phyloP scores from a whole-genome alignment of 2,888 invertebrate genomes.

The Cheilosia urbana region DNA sequence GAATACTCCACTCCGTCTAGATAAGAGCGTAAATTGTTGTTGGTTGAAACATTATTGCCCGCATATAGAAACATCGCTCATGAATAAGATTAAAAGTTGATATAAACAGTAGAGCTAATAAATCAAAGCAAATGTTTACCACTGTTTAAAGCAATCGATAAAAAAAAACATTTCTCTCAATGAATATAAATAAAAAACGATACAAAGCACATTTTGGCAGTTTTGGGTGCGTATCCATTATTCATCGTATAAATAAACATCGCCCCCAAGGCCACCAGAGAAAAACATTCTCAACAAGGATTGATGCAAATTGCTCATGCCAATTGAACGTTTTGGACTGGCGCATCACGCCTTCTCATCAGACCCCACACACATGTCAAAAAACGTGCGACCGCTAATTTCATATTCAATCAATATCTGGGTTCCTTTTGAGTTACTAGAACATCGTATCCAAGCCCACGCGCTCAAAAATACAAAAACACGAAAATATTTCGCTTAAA shows the following conservation, averaged over 20 bases:
- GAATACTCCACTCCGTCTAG: too few relatives aligned
- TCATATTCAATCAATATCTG: conserved; percentile 38
- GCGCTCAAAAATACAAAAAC: conserved; percentile 4
- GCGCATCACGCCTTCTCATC: conserved; percentile 31
- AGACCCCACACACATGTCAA: conserved; percentile 19
- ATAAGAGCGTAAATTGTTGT: neutral
- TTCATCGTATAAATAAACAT: conserved; percentile 25
- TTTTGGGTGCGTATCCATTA: conserved; percentile 35
- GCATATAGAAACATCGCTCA: conserved; percentile 20
- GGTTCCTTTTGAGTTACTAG: conserved; percentile 7
- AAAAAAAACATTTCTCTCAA: conserved; percentile 24
- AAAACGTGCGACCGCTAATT: conserved; percentile 55
- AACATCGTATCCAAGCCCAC: conserved; percentile 29
- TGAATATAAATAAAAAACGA: neutral
- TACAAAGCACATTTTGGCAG: conserved; percentile 9
- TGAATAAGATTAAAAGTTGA: neutral
- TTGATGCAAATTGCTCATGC: neutral
- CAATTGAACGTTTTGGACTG: conserved; percentile 23
- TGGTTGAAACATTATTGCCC: neutral
- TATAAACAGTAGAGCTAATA: neutral
- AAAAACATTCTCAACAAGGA: neutral
- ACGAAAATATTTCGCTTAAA: conserved; percentile 24
- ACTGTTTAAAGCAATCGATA: conserved; percentile 14
- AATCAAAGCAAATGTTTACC: conserved; percentile 12
- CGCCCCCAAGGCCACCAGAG: neutral